phyloP scores from a whole-genome alignment of 2,113 vertebrate genomes.

The Alosa alosa region DNA sequence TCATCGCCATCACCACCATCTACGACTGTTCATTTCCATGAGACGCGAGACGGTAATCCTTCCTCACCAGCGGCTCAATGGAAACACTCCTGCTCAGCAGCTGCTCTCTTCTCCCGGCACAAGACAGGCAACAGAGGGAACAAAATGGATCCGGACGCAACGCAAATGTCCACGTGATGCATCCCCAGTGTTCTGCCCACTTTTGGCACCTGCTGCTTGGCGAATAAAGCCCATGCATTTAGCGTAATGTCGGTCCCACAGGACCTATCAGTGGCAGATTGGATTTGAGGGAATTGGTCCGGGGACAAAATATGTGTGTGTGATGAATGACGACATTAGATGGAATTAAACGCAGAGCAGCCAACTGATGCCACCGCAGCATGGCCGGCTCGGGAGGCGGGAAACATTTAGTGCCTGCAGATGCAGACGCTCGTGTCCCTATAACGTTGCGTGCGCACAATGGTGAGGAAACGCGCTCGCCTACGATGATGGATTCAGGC shows the following conservation, averaged over 20 bases:
- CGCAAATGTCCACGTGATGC: conserved; percentile 57
- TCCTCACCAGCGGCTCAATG: not conserved
- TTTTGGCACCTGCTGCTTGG: conserved; percentile 56
- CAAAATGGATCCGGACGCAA: not conserved
- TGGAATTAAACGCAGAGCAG: conserved; percentile 41
- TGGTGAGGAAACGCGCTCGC: conserved; percentile 17
- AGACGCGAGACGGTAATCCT: not conserved
- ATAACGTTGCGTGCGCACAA: conserved; percentile 19
- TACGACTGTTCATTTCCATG: not conserved
- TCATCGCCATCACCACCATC: not conserved
- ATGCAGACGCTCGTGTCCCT: conserved; percentile 1
- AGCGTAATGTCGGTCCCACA: conserved; percentile 61
- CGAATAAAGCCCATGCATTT: conserved; percentile 57
- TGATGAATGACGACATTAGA: conserved; percentile 49
- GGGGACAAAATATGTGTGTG: conserved; percentile 36
- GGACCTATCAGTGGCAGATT: conserved; percentile 57
- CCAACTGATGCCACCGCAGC: conserved; percentile 29
- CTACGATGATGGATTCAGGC: conserved; percentile 31
- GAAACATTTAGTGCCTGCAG: conserved; percentile 13
- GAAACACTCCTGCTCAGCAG: not conserved
- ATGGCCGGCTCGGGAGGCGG: not conserved
- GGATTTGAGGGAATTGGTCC: conserved; percentile 51
- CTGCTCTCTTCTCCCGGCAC: not conserved
- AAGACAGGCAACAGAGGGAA: not conserved
- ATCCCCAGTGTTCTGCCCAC: conserved; percentile 62